A percentile compares a stretch with the other conserved stretches of the same genome.
phyloP scores from a whole-genome alignment of 2,888 invertebrate species.

The Tineola bisselliella region DNA sequence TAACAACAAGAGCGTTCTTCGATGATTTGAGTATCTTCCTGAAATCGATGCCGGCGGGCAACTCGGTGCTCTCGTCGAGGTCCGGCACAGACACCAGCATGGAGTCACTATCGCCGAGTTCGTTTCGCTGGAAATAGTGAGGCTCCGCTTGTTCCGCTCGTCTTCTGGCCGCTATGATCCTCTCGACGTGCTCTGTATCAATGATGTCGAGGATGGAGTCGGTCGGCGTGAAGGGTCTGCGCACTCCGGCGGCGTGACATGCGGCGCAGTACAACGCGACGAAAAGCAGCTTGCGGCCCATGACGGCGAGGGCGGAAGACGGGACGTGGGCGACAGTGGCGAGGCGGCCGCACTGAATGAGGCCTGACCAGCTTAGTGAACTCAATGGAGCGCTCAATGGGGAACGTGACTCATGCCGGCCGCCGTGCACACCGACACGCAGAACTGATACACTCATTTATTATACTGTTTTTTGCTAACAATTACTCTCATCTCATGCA shows the following conservation, averaged over 20 bases:
- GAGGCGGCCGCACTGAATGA: constrained; percentile 50
- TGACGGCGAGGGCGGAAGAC: not conserved
- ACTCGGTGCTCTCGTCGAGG: constrained; percentile 48
- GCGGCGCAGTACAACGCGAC: constrained; percentile 48
- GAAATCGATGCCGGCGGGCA: constrained; percentile 61
- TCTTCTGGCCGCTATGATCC: constrained; percentile 59
- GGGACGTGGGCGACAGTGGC: not conserved
- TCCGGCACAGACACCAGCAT: constrained; percentile 55
- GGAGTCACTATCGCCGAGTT: constrained; percentile 54
- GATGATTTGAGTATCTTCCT: constrained; percentile 71
- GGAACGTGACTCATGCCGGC: constrained; percentile 57
- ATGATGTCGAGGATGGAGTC: constrained; percentile 72
- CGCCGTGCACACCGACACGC: not conserved
- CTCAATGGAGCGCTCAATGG: constrained; percentile 49
- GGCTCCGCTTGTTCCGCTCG: constrained; percentile 39
- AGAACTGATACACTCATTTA: not conserved
- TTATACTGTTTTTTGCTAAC: too few species aligned
- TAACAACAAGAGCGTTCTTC: constrained; percentile 72
- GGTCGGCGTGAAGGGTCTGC: constrained; percentile 52
- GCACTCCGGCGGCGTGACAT: constrained; percentile 47
- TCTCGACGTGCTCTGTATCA: constrained; percentile 69
- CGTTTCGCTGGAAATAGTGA: constrained; percentile 64
- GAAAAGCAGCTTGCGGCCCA: constrained; percentile 34
- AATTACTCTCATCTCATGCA: too few species aligned
- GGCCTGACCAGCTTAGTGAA: constrained; percentile 20